Conservation (phyloP, 2,113 vertebrate genomes). For the Rhinoderma darwinii region DNA sequence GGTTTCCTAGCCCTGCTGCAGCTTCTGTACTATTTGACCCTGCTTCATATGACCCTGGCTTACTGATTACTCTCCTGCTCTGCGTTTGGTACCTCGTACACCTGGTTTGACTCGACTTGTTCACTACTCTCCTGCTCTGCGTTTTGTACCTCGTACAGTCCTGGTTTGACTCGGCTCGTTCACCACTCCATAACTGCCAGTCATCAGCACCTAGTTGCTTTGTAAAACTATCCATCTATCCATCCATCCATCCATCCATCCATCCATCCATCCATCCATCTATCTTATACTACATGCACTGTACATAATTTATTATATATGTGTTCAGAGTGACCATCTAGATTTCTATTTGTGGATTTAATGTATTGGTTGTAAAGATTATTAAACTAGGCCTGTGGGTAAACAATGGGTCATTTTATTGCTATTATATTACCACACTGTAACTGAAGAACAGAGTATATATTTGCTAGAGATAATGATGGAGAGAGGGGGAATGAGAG, state of each 20-base stretch:
- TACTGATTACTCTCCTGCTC: too few relatives aligned
- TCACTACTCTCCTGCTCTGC: too few relatives aligned
- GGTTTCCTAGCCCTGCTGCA: too few relatives aligned
- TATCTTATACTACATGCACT: not conserved
- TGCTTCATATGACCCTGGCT: too few relatives aligned
- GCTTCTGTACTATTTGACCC: too few relatives aligned
- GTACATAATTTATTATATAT: not conserved
- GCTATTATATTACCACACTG: not conserved
- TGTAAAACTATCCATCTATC: not conserved
- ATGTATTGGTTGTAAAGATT: not conserved
- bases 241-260: not conserved
- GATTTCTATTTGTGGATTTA: not conserved
- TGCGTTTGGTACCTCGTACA: too few relatives aligned
- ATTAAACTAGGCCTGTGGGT: not conserved
- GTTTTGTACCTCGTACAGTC: too few relatives aligned
- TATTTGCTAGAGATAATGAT: conserved; percentile 35
- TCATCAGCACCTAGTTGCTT: conserved; percentile 10
- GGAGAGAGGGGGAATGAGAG: not conserved
- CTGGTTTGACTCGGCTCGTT: too few relatives aligned
- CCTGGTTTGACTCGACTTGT: too few relatives aligned
- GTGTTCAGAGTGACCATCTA: not conserved
- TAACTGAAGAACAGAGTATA: not conserved
- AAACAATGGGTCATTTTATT: not conserved
- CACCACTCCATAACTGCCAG: too few relatives aligned
- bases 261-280: not conserved